phyloP scores from a whole-genome alignment of 2,113 vertebrate species.

The Rissa tridactyla region DNA sequence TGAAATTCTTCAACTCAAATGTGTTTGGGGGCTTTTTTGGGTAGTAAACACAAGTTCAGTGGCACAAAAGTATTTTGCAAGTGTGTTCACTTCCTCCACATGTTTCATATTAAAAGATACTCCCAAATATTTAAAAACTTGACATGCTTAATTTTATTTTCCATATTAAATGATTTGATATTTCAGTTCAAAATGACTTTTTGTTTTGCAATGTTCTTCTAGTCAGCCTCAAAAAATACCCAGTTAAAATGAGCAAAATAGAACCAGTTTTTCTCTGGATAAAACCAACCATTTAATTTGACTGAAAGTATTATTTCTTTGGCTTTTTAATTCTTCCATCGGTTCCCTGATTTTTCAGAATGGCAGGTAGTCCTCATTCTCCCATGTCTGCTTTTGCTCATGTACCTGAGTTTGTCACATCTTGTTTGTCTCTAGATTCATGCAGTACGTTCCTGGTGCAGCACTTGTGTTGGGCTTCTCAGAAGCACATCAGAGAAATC shows the following conservation, averaged over 20 bases:
- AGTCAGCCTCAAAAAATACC: neutral
- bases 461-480: constrained; percentile 54
- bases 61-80: neutral
- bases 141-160: neutral
- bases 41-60: neutral
- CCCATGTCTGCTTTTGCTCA: neutral
- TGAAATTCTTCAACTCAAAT: neutral
- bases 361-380: neutral
- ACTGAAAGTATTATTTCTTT: neutral
- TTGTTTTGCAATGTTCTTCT: neutral
- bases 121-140: neutral
- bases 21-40: fast-evolving
- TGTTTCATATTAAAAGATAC: neutral
- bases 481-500: constrained; percentile 54
- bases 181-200: neutral
- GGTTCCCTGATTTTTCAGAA: neutral
- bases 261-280: neutral
- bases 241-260: neutral
- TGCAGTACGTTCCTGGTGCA: constrained; percentile 26
- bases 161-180: neutral
- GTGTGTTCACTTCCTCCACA: neutral
- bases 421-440: constrained; percentile 43
- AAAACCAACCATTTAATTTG: neutral
- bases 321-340: neutral
- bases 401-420: neutral